Conservation (phyloP, 2,888 invertebrate species). For the Flexamia atlantica region DNA sequence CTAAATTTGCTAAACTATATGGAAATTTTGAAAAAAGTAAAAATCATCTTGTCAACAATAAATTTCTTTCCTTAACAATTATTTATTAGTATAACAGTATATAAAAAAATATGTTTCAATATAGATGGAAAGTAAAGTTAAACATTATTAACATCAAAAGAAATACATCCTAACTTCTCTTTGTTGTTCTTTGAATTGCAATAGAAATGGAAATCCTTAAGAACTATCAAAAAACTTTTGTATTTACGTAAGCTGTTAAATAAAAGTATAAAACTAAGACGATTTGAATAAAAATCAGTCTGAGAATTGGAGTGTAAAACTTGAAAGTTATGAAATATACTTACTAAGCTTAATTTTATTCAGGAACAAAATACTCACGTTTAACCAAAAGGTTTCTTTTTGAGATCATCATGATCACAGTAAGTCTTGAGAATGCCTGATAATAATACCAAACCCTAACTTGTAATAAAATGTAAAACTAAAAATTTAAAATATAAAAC, state of each 20-base stretch:
- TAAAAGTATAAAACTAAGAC: neutral
- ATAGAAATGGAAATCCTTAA: neutral
- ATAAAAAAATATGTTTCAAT: neutral
- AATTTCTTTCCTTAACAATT: conserved; percentile 4
- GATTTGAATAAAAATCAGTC: conserved; percentile 11
- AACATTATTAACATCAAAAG: conserved; percentile 35
- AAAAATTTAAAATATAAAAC: too few species aligned
- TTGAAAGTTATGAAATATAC: conserved; percentile 19
- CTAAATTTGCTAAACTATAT: conserved; percentile 21
- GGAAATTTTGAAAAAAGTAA: neutral
- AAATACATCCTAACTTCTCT: neutral
- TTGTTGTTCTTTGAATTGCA: too few species aligned
- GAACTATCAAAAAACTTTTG: neutral
- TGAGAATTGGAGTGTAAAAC: conserved; percentile 24
- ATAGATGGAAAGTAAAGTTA: conserved; percentile 20
- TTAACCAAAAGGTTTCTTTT: conserved; percentile 37
- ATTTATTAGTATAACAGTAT: neutral
- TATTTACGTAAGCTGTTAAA: neutral
- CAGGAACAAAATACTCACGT: conserved; percentile 5
- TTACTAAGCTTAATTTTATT: conserved; percentile 7
- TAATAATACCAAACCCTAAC: too few species aligned
- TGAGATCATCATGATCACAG: too few species aligned
- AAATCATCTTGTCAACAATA: conserved; percentile 12
- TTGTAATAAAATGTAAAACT: too few species aligned
- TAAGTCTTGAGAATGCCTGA: too few species aligned